These are phyloP conservation scores for Nautilus pompilius DNA, from an alignment of 1,140 invertebrate species.

Conservation along the genomic window DNA sequence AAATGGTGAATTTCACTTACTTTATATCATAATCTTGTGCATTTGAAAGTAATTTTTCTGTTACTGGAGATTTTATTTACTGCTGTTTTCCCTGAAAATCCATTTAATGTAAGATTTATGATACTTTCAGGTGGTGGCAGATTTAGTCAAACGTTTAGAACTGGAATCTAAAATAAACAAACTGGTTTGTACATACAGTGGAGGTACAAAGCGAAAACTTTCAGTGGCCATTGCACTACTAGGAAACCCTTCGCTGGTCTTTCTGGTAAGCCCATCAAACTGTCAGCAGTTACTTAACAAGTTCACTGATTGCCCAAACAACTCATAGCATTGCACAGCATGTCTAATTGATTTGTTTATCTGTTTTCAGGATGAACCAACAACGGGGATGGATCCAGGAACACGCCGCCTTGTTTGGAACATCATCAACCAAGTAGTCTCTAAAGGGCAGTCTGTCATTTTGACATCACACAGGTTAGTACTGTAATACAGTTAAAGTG, in stretches of 20 bases:
- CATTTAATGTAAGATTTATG: not conserved
- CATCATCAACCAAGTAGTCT: constrained; percentile 33
- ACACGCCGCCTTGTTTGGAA: constrained; percentile 55
- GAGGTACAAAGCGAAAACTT: constrained; percentile 56
- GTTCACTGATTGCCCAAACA: no score
- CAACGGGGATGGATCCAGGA: constrained; percentile 58
- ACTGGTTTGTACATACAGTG: constrained; percentile 49
- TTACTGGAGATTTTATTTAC: not conserved
- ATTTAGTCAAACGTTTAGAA: constrained; percentile 21
- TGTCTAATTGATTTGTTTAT: no score
- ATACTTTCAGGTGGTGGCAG: not conserved
- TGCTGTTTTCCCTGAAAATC: no score
- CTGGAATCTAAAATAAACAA: constrained; percentile 42
- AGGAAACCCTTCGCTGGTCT: constrained; percentile 54
- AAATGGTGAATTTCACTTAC: constrained; percentile 42
- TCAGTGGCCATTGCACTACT: constrained; percentile 56
- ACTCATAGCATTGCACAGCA: no score
- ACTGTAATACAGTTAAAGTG: constrained; percentile 42
- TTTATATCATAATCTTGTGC: not conserved
- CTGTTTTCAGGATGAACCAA: constrained; percentile 56
- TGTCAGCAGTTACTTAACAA: not conserved
- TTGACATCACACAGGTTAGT: constrained; percentile 46
- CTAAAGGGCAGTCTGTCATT: constrained; percentile 38
- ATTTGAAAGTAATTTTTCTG: not conserved
- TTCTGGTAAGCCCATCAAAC: constrained; percentile 50